Evolutionary conservation across 23 tunicate species (phyloP), one percentile per base, ranked within the genome.

Genomic region (Botrylloides violaceus): DNA sequence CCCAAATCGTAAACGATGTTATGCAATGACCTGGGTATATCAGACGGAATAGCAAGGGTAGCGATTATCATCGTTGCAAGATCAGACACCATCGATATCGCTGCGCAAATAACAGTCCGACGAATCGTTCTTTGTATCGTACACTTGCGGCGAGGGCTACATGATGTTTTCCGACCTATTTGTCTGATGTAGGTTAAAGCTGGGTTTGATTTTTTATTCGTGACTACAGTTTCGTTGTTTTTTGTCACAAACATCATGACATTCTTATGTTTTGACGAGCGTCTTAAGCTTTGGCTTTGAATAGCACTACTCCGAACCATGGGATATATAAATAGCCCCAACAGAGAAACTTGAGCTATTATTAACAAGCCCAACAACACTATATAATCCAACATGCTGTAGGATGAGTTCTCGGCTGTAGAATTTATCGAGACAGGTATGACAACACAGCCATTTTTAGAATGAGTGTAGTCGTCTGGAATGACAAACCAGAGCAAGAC

Each of bases 291-390:
- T 7, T 43, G 53, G 15, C 53, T 43, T 43, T 43, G 53, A 7
- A 43, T 15, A 15, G 15, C 64, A 24, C 70, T 61, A 50, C 55
- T 34, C 33, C 66, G 85, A 4, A 34, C 21, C 36, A 80, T 57
- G 33, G 88, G 88, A 32, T 83, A 83, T 27, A 83, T 59, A 57
- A 83, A 83, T 34, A 83, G 58, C 2, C 70, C 77, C 59, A 83
- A 4, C 5, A 83, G 72, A 2, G 76, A 47, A 20, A 58, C 60
- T 39, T 83, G 88, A 12, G 82, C 75, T 5, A 83, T 36, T 21
- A 70, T 61, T 25, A 83, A 43, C 3, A 78, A 36, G 32, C 71
- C 81, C 1, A 58, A 49, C 2, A 56, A 72, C 1, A 55, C 47
- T 19, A 63, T 12, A 63, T 63, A 63, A 3, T 33, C 70, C 62